Conservation (phyloP, 1,140 invertebrate genomes). For the Sycophaga agraensis region DNA sequence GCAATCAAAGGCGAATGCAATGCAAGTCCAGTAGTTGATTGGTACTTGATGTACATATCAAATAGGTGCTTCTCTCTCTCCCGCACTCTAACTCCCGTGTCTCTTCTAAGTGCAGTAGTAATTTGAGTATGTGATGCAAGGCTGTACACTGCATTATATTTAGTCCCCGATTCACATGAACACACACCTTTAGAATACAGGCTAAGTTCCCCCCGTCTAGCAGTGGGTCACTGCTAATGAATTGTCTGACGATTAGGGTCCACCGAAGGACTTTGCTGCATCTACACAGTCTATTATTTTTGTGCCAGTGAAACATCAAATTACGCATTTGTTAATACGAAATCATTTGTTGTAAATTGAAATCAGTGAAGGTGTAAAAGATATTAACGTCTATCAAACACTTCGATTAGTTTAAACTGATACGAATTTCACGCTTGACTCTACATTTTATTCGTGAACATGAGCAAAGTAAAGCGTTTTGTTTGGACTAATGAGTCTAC, state of each 20-base stretch:
- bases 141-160: conserved; percentile 55
- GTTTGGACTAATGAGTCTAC: too few relatives aligned
- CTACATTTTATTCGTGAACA: too few relatives aligned
- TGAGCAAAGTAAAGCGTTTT: too few relatives aligned
- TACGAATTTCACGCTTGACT: too few relatives aligned
- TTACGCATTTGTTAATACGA: too few relatives aligned
- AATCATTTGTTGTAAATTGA: too few relatives aligned
- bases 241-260: conserved; percentile 50
- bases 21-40: conserved; percentile 47
- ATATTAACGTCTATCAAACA: too few relatives aligned
- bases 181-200: not conserved
- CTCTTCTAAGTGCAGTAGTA: conserved; percentile 37
- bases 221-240: conserved; percentile 53
- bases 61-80: conserved; percentile 43
- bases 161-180: conserved; percentile 38
- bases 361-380: not conserved
- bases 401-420: too few relatives aligned
- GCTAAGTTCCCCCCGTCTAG: not conserved
- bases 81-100: conserved; percentile 29
- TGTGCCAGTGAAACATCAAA: too few relatives aligned
- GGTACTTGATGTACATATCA: conserved; percentile 50
- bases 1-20: not conserved
- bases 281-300: too few relatives aligned
- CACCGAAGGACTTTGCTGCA: conserved; percentile 36
- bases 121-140: conserved; percentile 52